Evolutionary conservation across 2,888 invertebrate species (phyloP), one percentile per base, ranked within the genome.

Genomic region (Drosophila infuscata): DNA sequence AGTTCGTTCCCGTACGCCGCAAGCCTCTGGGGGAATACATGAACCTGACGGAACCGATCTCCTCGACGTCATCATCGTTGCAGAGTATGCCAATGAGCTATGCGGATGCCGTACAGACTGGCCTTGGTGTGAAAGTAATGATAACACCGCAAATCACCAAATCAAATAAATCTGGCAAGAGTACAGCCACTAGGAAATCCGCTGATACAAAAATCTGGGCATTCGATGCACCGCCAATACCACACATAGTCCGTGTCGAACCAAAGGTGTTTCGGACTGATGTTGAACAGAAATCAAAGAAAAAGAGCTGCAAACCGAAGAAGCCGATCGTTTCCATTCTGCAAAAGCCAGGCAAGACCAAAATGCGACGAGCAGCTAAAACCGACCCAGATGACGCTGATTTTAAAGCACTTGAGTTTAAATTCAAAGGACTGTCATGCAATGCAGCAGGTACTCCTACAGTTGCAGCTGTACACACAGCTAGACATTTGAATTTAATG

Each of bases 1-100:
- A 79, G 0, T 74, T 77, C 54, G 73, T 86, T 9, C 77, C 83
- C 11, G 64, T 83, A 17, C 83, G 82, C 4, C 78, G 75, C 12
- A 83, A 86, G 36, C 83, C 83, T 4, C 52, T 83, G 9, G 75
- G 80, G 20, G 83, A 86, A 48, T 83, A 80, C 38, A 63, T 83
- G 63, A 56, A 66, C 11, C 33, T 85, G n/a, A 81, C 71, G 15
- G 52, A 54, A 15, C 33, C 74, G 25, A 56, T 51, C 30, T 41
- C 79, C 4, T 36, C 61, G 11, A 32, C 65, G 0, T 51, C 65
- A 30, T 38, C 66, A 0, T 58, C 72, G 15, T 7, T 53, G 33
- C 76, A 68, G 29, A 70, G 54, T n/a, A 64, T 70, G 61, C 69
- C 71, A 1, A 76, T 77, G 70, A 86, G 78, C 46, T 86, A 86